These are phyloP conservation scores for Emys orbicularis DNA, from an alignment of 2,797 vertebrate species.

Conservation along the genomic window DNA sequence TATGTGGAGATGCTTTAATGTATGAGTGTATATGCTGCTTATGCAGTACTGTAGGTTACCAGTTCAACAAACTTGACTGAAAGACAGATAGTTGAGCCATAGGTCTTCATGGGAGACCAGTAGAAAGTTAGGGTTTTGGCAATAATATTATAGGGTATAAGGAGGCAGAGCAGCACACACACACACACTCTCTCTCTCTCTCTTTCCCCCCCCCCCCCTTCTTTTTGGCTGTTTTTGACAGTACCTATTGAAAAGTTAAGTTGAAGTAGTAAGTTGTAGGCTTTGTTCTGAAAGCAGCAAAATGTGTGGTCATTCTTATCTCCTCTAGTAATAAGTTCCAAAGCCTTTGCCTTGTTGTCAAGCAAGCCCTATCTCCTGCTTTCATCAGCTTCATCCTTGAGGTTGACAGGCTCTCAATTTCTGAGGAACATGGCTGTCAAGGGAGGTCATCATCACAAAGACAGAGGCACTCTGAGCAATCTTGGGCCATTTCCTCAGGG, in stretches of 20 bases:
- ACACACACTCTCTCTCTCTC: not conserved
- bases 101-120: not conserved
- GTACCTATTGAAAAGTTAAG: not conserved
- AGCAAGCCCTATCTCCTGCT: not conserved
- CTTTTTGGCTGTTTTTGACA: not conserved
- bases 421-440: slow-evolving; percentile 17
- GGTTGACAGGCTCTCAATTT: slow-evolving; percentile 38
- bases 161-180: not conserved
- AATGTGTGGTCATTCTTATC: slow-evolving; percentile 30
- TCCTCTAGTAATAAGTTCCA: slow-evolving; percentile 24
- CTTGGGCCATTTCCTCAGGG: fast-evolving
- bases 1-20: not conserved
- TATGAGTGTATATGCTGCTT: not conserved
- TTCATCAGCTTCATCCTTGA: slow-evolving; percentile 30
- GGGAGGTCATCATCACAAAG: not conserved
- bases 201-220: not conserved
- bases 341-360: not conserved
- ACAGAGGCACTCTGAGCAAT: not conserved
- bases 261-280: slow-evolving; percentile 19
- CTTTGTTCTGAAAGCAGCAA: not conserved
- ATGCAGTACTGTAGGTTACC: not conserved
- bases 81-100: not conserved
- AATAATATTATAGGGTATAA: not conserved
- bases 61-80: not conserved
- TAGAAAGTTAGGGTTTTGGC: slow-evolving; percentile 1